Evolutionary conservation across 2,113 vertebrate species (phyloP), one percentile per base, ranked within the genome.

Genomic region (Sorex araneus): DNA sequence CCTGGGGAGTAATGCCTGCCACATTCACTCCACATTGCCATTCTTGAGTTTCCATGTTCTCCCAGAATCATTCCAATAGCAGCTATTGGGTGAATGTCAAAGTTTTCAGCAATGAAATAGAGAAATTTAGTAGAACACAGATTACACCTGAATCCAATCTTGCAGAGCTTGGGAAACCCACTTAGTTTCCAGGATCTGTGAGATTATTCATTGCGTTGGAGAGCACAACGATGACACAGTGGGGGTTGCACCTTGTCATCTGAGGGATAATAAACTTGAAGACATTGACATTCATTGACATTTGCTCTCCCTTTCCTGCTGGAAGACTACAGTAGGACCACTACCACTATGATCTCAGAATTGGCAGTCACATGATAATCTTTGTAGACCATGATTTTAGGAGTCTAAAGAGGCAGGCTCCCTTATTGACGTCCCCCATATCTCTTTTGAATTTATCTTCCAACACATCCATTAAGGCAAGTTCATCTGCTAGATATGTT

Each of bases 141-240:
- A 97, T 99, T 99, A 97, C 99, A 99, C 47, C 99, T 99, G 8
- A 99, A 99, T 94, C 99, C 99, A 21, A 99, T 99, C 95, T 99
- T 98, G 2, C 99, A 98, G 97, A 99, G 97, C 88, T 99, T 99
- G 34, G 99, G 99, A 90, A 99, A 97, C 10, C 99, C 99, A n/a
- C 99, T 99, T 89, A 99, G 98, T 94, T 99, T 99, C 99, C 99
- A 99, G 66, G 99, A 99, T 99, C 99, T 21, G 99, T 99, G 93
- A 99, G 96, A 95, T 99, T 98, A 60, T 99, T 99, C 96, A 99
- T 99, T 92, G 99, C 99, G 97, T 99, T 99, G 95, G 99, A 99
- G 80, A 99, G 99, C 81, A 99, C 99, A 12, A 99, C 94, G 86
- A 99, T 98, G 66, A 94, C 99, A 94, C 99, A 99, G 96, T 99